Percentiles rank a stretch among this genome's conserved stretches.
phyloP scores from a whole-genome alignment of 2,113 vertebrate species.

The Synchiropus splendidus region DNA sequence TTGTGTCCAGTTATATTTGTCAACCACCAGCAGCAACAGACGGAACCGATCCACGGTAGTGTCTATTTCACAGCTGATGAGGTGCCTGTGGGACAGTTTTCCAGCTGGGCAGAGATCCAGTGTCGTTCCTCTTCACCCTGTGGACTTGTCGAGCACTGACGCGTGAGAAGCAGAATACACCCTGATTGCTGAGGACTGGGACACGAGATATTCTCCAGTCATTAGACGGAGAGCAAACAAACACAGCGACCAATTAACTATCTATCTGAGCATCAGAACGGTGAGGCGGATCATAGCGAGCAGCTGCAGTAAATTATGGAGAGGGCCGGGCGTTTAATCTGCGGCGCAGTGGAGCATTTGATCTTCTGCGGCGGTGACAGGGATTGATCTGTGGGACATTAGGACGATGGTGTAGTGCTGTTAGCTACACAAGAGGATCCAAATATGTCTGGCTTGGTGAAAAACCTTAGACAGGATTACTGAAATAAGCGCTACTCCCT shows the following conservation, averaged over 20 bases:
- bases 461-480: too few species aligned
- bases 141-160: constrained; percentile 43
- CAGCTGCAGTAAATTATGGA: constrained; percentile 57
- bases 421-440: too few species aligned
- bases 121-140: constrained; percentile 53
- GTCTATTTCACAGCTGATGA: constrained; percentile 55
- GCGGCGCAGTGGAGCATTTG: constrained; percentile 32
- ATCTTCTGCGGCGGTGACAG: constrained; percentile 2
- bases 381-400: constrained; percentile 8
- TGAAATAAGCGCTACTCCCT: too few species aligned
- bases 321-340: constrained; percentile 31
- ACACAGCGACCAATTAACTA: constrained; percentile 51
- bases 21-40: too few species aligned
- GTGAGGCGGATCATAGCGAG: constrained; percentile 42
- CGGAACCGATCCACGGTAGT: not conserved
- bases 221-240: constrained; percentile 62
- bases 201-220: constrained; percentile 54
- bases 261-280: constrained; percentile 45
- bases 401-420: too few species aligned
- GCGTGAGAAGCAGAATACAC: constrained; percentile 43
- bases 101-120: constrained; percentile 55
- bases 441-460: too few species aligned
- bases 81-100: constrained; percentile 50
- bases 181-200: constrained; percentile 36
- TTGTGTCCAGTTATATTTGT: too few species aligned